Percentiles rank a stretch among this genome's conserved stretches.
These are phyloP conservation scores for Stomorhina lunata DNA, from an alignment of 2,888 invertebrate species.

Conservation along the genomic window DNA sequence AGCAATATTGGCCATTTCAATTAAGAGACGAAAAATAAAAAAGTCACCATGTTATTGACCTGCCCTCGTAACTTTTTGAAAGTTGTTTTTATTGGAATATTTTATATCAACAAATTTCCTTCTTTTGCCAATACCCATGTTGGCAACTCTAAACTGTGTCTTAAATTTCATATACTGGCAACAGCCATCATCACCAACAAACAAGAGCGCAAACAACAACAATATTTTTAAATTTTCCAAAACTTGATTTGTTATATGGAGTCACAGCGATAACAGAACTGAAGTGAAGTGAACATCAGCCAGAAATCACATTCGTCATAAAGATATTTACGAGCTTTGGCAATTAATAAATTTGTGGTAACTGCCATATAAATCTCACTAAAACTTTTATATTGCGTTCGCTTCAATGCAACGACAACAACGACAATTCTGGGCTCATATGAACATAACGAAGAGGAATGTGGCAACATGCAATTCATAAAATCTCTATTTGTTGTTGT, in stretches of 20 bases:
- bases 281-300: slow-evolving; percentile 55
- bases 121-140: no score
- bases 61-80: no score
- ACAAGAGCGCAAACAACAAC: slow-evolving; percentile 7
- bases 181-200: slow-evolving; percentile 48
- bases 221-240: slow-evolving; percentile 48
- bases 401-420: slow-evolving; percentile 27
- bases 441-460: slow-evolving; percentile 12
- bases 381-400: slow-evolving; percentile 49
- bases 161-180: slow-evolving; percentile 53
- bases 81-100: no score
- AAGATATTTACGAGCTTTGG: slow-evolving; percentile 75
- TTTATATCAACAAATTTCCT: no score
- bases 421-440: background rate
- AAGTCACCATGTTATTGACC: no score
- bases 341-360: slow-evolving; percentile 77
- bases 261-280: slow-evolving; percentile 55
- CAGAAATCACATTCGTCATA: slow-evolving; percentile 74
- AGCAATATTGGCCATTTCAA: no score
- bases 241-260: slow-evolving; percentile 58
- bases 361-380: slow-evolving; percentile 70
- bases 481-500: background rate
- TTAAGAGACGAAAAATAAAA: no score
- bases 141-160: slow-evolving; percentile 64
- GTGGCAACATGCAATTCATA: slow-evolving; percentile 31